phyloP scores from a whole-genome alignment of 2,888 invertebrate species.

The Clanis bilineata region DNA sequence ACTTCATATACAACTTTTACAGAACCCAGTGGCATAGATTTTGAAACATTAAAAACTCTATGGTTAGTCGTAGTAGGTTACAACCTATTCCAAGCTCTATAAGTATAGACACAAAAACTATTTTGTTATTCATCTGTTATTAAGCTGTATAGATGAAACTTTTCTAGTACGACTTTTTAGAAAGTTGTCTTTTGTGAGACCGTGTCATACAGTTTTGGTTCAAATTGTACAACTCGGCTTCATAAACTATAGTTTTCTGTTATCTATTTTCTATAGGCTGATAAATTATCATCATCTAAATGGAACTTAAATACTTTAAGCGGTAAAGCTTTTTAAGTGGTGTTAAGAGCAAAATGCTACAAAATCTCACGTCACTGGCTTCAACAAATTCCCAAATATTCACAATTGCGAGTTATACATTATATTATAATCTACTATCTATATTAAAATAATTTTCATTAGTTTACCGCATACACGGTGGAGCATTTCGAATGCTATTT shows the following conservation, averaged over 20 bases:
- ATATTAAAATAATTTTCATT: neutral
- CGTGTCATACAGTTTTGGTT: too few species aligned
- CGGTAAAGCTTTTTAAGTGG: too few species aligned
- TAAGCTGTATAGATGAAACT: too few species aligned
- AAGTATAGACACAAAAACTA: too few species aligned
- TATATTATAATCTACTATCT: neutral
- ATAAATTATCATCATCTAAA: too few species aligned
- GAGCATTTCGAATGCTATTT: constrained; percentile 5
- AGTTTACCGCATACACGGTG: neutral
- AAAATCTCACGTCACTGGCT: neutral
- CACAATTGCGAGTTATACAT: neutral
- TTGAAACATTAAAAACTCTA: neutral
- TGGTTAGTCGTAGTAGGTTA: neutral
- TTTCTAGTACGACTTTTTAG: too few species aligned
- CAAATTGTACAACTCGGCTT: too few species aligned
- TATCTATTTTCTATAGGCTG: too few species aligned
- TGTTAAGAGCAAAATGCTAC: too few species aligned
- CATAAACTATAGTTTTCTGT: too few species aligned
- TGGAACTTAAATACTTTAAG: too few species aligned
- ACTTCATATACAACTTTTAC: neutral
- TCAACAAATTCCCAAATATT: neutral
- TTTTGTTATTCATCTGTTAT: neutral
- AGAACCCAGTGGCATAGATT: neutral
- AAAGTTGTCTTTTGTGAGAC: too few species aligned
- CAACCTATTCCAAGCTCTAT: neutral